Evolutionary conservation across 1,140 invertebrate species (phyloP).

Genomic region (Caenorhabditis briggsae): DNA sequence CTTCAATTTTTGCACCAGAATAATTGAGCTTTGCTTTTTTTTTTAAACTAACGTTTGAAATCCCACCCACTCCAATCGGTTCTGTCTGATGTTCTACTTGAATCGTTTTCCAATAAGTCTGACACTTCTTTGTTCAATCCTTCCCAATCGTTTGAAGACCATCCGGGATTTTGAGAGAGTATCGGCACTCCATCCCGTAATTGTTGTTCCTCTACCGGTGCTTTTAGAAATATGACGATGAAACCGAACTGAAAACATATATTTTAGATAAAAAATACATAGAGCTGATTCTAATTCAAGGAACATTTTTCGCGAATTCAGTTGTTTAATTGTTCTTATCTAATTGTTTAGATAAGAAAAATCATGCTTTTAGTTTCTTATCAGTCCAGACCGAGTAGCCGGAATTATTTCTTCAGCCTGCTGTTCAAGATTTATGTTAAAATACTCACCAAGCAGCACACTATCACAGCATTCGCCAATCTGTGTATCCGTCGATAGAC

Average conservation of each 20-base stretch:
- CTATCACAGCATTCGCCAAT: conserved; percentile 25
- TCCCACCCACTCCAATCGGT: conserved; percentile 11
- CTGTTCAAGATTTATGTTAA: neutral
- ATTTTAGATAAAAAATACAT: too few relatives aligned
- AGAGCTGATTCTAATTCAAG: neutral
- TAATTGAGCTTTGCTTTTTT: neutral
- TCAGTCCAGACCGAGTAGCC: too few relatives aligned
- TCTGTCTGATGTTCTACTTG: neutral
- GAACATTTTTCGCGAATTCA: too few relatives aligned
- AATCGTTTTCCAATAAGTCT: neutral
- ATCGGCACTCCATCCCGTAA: conserved; percentile 31
- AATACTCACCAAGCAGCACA: conserved; percentile 26
- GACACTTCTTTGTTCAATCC: conserved; percentile 50
- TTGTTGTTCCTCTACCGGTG: neutral
- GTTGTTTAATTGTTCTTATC: too few relatives aligned
- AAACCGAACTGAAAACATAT: conserved; percentile 52
- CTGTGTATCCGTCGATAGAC: conserved; percentile 48
- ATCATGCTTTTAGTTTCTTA: too few relatives aligned
- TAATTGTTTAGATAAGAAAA: too few relatives aligned
- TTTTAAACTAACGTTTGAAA: conserved; percentile 5
- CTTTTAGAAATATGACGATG: conserved; percentile 60
- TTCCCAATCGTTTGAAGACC: conserved; percentile 17
- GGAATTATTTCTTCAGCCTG: neutral
- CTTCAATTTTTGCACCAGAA: too few relatives aligned
- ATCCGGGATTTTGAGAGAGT: conserved; percentile 1